Percentiles rank a stretch among this genome's conserved stretches.
Conservation (phyloP, 2,888 invertebrate species). For the Octodonta nipae region DNA sequence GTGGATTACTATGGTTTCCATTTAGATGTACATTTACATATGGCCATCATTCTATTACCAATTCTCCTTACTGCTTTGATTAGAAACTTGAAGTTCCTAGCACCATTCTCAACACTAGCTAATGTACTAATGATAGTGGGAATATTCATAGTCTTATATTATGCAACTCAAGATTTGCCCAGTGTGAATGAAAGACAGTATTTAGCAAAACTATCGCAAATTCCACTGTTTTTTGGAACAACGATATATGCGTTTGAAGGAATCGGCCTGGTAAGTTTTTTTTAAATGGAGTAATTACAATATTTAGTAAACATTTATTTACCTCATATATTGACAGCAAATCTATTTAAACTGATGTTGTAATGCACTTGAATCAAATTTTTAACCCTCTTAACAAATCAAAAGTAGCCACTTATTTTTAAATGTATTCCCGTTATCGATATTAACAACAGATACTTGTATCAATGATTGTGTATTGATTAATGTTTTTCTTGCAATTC, state of each 20-base stretch:
- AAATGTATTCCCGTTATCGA: too few relatives aligned
- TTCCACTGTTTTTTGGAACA: conserved; percentile 89
- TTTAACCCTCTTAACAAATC: too few relatives aligned
- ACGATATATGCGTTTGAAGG: conserved; percentile 95
- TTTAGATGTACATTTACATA: conserved; percentile 55
- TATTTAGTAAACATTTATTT: too few relatives aligned
- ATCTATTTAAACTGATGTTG: too few relatives aligned
- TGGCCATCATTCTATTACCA: conserved; percentile 59
- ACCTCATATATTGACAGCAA: too few relatives aligned
- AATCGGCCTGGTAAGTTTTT: conserved; percentile 61
- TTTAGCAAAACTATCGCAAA: conserved; percentile 43
- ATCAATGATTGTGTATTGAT: too few relatives aligned
- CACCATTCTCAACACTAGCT: conserved; percentile 65
- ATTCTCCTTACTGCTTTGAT: conserved; percentile 62
- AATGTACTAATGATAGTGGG: conserved; percentile 65
- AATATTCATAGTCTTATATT: conserved; percentile 63
- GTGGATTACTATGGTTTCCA: conserved; percentile 48
- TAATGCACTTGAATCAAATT: too few relatives aligned
- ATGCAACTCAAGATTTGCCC: conserved; percentile 60
- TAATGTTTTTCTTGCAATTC: too few relatives aligned
- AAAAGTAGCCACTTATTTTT: too few relatives aligned
- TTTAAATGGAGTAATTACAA: neutral
- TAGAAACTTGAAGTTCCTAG: conserved; percentile 60
- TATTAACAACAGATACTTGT: too few relatives aligned
- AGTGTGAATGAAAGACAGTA: conserved; percentile 44